A percentile compares a stretch with the other conserved stretches of the same genome.
Conservation (phyloP, 2,113 vertebrate species). For the Phyllostomus discolor region DNA sequence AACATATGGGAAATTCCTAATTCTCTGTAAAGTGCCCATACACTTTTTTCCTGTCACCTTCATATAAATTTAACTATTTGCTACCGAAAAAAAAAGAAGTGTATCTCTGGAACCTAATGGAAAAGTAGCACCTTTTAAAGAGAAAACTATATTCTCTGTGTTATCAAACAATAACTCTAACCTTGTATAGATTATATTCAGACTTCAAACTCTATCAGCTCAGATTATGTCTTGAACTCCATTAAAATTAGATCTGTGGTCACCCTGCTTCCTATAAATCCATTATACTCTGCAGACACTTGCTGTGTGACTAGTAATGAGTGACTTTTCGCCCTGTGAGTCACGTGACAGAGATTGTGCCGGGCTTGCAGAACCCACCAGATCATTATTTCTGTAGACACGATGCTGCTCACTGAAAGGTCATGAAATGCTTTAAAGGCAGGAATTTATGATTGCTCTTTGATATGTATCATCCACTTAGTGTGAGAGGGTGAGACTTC, state of each 20-base stretch:
- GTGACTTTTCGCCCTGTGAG: slow-evolving; percentile 60
- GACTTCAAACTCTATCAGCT: slow-evolving; percentile 54
- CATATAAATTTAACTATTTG: not conserved
- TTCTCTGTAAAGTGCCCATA: not conserved
- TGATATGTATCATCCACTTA: slow-evolving; percentile 30
- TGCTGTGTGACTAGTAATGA: slow-evolving; percentile 52
- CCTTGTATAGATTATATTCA: slow-evolving; percentile 49
- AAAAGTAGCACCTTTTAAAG: slow-evolving; percentile 31
- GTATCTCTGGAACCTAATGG: not conserved
- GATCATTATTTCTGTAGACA: slow-evolving; percentile 48
- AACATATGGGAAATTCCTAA: not conserved
- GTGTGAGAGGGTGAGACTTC: slow-evolving; percentile 14
- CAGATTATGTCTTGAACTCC: slow-evolving; percentile 55
- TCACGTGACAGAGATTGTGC: slow-evolving; percentile 46
- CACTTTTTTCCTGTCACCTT: not conserved
- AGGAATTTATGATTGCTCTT: slow-evolving; percentile 34
- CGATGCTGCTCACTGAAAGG: slow-evolving; percentile 39
- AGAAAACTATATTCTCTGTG: not conserved
- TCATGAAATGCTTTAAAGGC: slow-evolving; percentile 40
- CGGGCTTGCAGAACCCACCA: slow-evolving; percentile 39
- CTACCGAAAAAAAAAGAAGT: not conserved
- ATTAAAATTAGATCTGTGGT: slow-evolving; percentile 69
- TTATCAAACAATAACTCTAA: slow-evolving; percentile 41
- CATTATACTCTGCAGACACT: slow-evolving; percentile 63
- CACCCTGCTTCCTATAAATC: slow-evolving; percentile 39